Evolutionary conservation across 2,888 invertebrate species (phyloP), one percentile per base, ranked within the genome.

Genomic region (Hanleya hanleyi): DNA sequence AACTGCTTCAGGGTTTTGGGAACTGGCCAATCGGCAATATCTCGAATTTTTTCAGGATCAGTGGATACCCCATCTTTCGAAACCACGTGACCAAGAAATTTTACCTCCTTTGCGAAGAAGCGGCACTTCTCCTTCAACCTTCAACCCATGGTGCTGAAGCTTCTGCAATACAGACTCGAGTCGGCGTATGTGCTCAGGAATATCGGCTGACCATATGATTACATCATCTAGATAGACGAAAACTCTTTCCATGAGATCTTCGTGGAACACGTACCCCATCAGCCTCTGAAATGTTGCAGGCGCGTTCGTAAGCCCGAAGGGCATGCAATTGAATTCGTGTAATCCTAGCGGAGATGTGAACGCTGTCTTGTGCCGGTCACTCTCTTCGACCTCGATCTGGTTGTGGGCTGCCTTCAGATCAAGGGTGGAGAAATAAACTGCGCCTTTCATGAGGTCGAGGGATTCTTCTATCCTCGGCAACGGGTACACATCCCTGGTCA

Each of bases 271-370:
- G 29, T 57, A 32, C 26, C 7, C 26, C 71, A 74, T 74, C 0
- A 77, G 32, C n/a, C 72, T 22, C 47, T 77, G 74, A n/a, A 77
- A 78, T 50, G 38, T 78, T 1, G 74, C 62, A 12, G 73, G 76
- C 22, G 77, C 72, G 35, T 75, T 73, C 0, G 61, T 61, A 9
- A 71, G 49, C 18, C 78, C 77, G 71, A 73, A 77, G 4, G 67
- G 69, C 73, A 79, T 73, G 18, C 73, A 47, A 32, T 71, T 66
- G 37, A 69, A 75, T 65, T 79, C 76, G 57, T 72, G 74, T n/a
- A n/a, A n/a, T n/a, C n/a, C n/a, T n/a, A n/a, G n/a, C n/a, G n/a
- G n/a, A n/a, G n/a, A n/a, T n/a, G n/a, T n/a, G n/a, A n/a, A n/a
- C n/a, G n/a, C n/a, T n/a, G n/a, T n/a, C n/a, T n/a, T n/a, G n/a